phyloP scores from a whole-genome alignment of 2,888 invertebrate species.

The Acheta domesticus region DNA sequence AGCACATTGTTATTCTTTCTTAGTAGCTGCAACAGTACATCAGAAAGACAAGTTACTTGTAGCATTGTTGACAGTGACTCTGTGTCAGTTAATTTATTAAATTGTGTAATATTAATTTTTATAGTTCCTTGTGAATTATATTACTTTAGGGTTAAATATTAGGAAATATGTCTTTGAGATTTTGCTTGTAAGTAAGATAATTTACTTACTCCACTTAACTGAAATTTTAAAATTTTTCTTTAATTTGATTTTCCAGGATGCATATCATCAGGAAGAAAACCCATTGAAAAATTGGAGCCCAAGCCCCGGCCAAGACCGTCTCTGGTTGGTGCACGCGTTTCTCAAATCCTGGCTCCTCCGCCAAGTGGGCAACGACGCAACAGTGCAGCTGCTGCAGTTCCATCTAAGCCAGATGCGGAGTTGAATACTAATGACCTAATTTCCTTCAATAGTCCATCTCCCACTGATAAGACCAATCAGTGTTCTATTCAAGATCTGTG shows the following conservation, averaged over 20 bases:
- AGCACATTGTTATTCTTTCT: no score
- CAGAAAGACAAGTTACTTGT: no score
- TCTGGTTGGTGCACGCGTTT: conserved; percentile 37
- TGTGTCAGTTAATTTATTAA: no score
- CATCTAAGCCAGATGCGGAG: conserved; percentile 27
- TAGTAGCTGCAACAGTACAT: no score
- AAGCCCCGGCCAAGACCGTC: conserved; percentile 58
- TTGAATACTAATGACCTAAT: conserved; percentile 34
- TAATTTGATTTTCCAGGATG: neutral
- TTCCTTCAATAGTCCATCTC: conserved; percentile 35
- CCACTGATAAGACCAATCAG: conserved; percentile 29
- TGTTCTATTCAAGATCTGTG: conserved; percentile 4
- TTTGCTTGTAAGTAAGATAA: no score
- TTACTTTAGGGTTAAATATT: no score
- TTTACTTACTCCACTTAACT: no score
- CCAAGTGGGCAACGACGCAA: conserved; percentile 39
- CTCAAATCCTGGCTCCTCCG: conserved; percentile 42
- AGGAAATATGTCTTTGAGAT: no score
- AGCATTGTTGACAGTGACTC: no score
- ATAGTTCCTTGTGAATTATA: no score
- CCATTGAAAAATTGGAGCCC: conserved; percentile 45
- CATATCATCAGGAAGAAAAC: neutral
- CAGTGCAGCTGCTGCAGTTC: conserved; percentile 38
- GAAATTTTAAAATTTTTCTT: no score
- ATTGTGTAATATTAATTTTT: no score